Conservation (phyloP, 2,113 vertebrate genomes). For the Zapornia atra region DNA sequence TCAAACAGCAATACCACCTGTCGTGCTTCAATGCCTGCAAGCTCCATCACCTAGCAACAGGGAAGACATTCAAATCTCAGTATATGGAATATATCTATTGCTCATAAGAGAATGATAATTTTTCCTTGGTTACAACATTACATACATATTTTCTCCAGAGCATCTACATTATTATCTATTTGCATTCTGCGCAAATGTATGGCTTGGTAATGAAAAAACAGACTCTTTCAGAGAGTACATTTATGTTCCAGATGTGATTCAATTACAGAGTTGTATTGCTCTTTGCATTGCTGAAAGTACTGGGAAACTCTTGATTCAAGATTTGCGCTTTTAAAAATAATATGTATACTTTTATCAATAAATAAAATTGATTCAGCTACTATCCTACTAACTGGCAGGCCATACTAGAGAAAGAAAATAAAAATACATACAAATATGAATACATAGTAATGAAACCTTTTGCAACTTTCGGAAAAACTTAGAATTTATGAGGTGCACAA, state of each 20-base stretch:
- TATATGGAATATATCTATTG: neutral
- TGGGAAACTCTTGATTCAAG: neutral
- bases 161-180: neutral
- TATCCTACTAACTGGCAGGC: neutral
- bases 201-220: neutral
- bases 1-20: slow-evolving; percentile 92
- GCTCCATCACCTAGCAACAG: slow-evolving; percentile 86
- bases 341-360: neutral
- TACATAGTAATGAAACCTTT: neutral
- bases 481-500: neutral
- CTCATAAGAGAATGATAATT: neutral
- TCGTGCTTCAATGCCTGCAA: slow-evolving; percentile 89
- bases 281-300: neutral
- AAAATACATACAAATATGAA: neutral
- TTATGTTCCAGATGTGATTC: neutral
- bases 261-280: neutral
- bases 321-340: neutral
- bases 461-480: neutral
- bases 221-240: neutral
- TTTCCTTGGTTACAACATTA: neutral
- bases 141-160: neutral
- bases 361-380: neutral
- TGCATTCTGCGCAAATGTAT: neutral
- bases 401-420: neutral
- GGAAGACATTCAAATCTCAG: neutral